A percentile compares a stretch with the other conserved stretches of the same genome.
Evolutionary conservation across 2,888 invertebrate species (phyloP).

Genomic region (Himalopsyche kuldschensis): DNA sequence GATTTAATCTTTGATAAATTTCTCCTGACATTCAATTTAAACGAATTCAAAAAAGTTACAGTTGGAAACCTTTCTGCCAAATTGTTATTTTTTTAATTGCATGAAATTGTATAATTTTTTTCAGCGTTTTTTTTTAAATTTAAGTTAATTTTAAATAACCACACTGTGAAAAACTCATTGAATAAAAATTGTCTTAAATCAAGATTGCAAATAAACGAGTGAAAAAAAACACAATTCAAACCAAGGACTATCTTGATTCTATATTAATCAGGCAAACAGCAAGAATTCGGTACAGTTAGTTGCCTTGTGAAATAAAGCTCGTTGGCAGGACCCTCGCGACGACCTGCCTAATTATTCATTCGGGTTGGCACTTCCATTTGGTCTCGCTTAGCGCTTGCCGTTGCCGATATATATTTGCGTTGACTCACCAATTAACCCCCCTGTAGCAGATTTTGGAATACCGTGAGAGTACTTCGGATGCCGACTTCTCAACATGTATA

Average conservation of each 20-base stretch:
- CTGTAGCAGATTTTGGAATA: background rate
- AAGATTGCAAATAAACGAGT: background rate
- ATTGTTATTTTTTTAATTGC: too few relatives aligned
- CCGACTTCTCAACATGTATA: background rate
- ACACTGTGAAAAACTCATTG: background rate
- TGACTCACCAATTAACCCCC: background rate
- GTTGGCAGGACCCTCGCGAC: background rate
- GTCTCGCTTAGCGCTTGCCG: background rate
- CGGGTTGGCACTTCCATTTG: background rate
- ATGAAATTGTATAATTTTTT: too few relatives aligned
- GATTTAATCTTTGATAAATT: too few relatives aligned
- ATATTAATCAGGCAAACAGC: background rate
- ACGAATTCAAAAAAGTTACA: too few relatives aligned
- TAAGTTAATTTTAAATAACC: background rate
- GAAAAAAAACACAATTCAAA: background rate
- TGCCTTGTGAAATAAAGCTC: background rate
- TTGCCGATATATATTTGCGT: background rate
- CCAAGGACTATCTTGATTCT: background rate
- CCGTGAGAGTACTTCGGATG: background rate
- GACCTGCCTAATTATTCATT: background rate
- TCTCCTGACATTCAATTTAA: too few relatives aligned
- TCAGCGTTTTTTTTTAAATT: too few relatives aligned
- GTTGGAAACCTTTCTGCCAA: too few relatives aligned
- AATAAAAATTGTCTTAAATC: background rate
- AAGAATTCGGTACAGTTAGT: background rate